A percentile compares a stretch with the other conserved stretches of the same genome.
Conservation (phyloP, 2,888 invertebrate genomes). For the Calameuta pallipes region DNA sequence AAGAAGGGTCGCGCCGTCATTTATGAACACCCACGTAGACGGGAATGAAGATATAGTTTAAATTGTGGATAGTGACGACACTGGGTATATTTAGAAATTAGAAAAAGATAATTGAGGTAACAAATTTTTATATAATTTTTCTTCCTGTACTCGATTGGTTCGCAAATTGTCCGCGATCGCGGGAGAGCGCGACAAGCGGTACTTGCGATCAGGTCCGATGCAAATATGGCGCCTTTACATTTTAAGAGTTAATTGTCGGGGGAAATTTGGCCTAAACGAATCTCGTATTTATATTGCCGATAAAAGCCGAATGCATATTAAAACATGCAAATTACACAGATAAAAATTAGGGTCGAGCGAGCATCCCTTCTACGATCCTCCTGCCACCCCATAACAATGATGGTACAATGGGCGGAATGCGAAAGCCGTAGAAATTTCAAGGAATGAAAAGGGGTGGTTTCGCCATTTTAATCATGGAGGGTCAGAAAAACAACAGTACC, state of each 20-base stretch:
- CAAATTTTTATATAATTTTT: no score
- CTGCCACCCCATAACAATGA: background rate
- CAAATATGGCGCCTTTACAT: slow-evolving; percentile 42
- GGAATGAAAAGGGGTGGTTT: slow-evolving; percentile 24
- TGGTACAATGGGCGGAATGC: slow-evolving; percentile 15
- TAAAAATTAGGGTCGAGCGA: slow-evolving; percentile 34
- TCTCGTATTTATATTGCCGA: slow-evolving; percentile 49
- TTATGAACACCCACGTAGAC: background rate
- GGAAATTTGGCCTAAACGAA: slow-evolving; percentile 41
- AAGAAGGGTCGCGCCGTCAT: no score
- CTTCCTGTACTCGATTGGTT: slow-evolving; percentile 31
- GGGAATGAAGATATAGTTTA: background rate
- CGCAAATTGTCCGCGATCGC: slow-evolving; percentile 29
- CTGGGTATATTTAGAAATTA: no score
- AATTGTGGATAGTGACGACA: background rate
- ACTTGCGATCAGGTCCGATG: slow-evolving; percentile 21
- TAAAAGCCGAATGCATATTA: slow-evolving; percentile 47
- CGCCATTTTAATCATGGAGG: no score
- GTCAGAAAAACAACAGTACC: no score
- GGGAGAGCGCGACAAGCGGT: slow-evolving; percentile 16
- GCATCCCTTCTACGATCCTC: no score
- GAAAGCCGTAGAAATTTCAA: slow-evolving; percentile 30
- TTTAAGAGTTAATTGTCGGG: slow-evolving; percentile 43
- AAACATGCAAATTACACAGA: slow-evolving; percentile 45
- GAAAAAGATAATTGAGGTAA: no score